Conservation (phyloP, 92 coral and sea anemone genomes). For the Chrysogorgia sp. region DNA sequence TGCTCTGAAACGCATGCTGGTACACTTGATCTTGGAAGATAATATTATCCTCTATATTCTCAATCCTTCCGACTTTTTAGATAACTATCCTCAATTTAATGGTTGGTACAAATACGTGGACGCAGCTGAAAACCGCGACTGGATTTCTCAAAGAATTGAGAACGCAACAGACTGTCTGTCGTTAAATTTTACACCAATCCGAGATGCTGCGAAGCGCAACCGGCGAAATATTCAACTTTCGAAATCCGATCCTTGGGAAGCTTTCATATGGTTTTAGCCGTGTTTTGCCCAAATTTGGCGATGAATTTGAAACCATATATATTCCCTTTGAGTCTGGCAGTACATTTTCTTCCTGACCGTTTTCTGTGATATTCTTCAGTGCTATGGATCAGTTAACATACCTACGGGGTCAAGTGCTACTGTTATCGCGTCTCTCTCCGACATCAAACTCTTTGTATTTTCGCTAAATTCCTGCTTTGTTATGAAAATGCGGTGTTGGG, state of each 20-base stretch:
- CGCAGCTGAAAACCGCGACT: no score
- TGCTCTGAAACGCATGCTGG: no score
- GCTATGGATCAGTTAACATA: not conserved
- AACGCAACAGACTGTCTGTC: no score
- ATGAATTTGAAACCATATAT: not conserved
- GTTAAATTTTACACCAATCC: no score
- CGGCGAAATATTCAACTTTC: not conserved
- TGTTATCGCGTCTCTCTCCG: not conserved
- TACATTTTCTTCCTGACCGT: not conserved
- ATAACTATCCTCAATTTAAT: no score
- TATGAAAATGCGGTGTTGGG: constrained; percentile 1
- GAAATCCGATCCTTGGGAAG: not conserved
- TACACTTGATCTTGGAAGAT: no score
- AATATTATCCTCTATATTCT: no score
- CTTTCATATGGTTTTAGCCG: not conserved
- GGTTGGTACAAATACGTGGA: no score
- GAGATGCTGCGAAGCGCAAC: not conserved
- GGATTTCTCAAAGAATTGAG: no score
- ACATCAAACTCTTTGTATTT: not conserved
- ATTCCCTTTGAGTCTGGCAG: not conserved
- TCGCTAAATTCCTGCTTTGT: not conserved
- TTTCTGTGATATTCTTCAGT: not conserved
- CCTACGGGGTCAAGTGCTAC: not conserved
- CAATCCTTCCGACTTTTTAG: no score
- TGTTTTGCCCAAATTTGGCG: constrained; percentile 2